phyloP scores from a whole-genome alignment of 2,888 invertebrate species.

The Rhynchonema sp. region DNA sequence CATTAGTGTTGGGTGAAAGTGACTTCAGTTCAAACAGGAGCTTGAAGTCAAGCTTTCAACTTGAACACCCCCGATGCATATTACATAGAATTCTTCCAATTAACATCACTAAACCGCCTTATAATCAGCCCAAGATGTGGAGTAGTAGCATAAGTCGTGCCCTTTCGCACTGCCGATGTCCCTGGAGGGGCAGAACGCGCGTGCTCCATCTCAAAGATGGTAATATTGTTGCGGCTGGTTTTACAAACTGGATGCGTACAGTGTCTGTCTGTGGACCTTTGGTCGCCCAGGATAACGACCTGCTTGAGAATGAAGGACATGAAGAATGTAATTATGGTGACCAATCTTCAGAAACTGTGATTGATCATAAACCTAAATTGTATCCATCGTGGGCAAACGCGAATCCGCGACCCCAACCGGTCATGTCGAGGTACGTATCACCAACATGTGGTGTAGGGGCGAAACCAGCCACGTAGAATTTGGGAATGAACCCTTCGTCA shows the following conservation, averaged over 20 bases:
- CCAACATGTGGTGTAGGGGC: not conserved
- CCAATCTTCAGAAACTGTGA: too few species aligned
- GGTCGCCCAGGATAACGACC: constrained; percentile 31
- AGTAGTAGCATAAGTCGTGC: not conserved
- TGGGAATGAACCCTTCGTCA: constrained; percentile 3
- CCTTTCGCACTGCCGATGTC: not conserved
- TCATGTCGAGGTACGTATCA: not conserved
- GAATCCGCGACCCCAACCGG: not conserved
- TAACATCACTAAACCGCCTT: too few species aligned
- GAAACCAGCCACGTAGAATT: not conserved
- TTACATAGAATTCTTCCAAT: too few species aligned
- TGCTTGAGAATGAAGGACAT: too few species aligned
- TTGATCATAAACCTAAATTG: constrained; percentile 31
- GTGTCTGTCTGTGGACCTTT: constrained; percentile 29
- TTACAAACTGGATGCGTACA: constrained; percentile 24
- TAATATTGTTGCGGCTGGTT: not conserved
- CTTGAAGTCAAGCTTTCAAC: too few species aligned
- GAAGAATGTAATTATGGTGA: too few species aligned
- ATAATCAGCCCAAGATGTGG: not conserved
- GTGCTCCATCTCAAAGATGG: not conserved
- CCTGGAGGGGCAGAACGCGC: not conserved
- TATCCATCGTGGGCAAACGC: constrained; percentile 12
- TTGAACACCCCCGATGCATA: too few species aligned
- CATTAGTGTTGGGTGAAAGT: too few species aligned
- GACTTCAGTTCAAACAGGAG: too few species aligned